Base-by-base conservation (phyloP, 2,113 vertebrate species). In the Antidorcas marsupialis region DNA sequence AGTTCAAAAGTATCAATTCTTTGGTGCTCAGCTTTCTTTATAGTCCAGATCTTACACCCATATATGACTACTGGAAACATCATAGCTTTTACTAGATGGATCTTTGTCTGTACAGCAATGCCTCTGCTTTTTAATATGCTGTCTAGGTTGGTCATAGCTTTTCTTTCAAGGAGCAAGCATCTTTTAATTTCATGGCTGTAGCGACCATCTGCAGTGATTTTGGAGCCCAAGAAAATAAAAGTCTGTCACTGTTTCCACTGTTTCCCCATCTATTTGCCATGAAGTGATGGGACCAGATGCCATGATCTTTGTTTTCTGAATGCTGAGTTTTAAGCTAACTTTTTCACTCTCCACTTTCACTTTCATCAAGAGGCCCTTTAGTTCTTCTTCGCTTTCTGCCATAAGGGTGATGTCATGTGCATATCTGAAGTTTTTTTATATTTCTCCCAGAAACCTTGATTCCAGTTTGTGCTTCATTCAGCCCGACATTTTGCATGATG, bases 1-100 rank as follows among this genome's bases (percentile, higher is more conserved):
- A 71, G 19, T 71, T 71, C n/a, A 39, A 39, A 71, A 71, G 10
- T 19, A 71, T 71, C 19, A 39, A 12, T 71, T 71, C 67, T 71
- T 71, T 71, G 19, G n/a, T 71, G n/a, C 67, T 71, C 19, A 36
- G 19, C n/a, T 71, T 71, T 71, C 17, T 71, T 39, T 71, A 71
- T 39, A 23, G 19, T 71, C n/a, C 67, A 39, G n/a, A 36, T 71
- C 19, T 71, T 19, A 6, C n/a, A 36, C 36, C 10, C n/a, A 12
- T 71, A 71, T 21, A 39, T 23, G 19, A 36, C 67, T 23, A 71
- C 19, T 36, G 67, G 67, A 71, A 71, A 71, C 4, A 71, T 19
- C n/a, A 71, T 23, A 39, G 64, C 4, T 39, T 71, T 39, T 11
- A 36, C 19, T 36, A 71, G 67, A 71, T 0, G 0, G 67, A 36